These are phyloP conservation scores for Harpalus rufipes DNA, from an alignment of 2,888 invertebrate species.

Conservation along the genomic window DNA sequence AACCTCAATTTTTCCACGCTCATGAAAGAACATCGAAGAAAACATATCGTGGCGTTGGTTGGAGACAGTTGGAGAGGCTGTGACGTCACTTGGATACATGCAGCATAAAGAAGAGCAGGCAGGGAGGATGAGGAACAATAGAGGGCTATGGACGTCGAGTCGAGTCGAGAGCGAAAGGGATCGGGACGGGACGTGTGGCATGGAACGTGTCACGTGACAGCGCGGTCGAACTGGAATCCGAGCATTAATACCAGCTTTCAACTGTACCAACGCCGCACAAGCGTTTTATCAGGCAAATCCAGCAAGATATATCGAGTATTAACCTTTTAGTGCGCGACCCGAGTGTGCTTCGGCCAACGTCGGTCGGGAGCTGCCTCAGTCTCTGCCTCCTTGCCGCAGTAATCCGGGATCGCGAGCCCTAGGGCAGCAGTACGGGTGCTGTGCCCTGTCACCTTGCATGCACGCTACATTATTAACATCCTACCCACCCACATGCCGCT, in stretches of 20 bases:
- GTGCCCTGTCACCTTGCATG: background rate
- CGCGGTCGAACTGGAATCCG: constrained; percentile 32
- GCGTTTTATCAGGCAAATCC: constrained; percentile 65
- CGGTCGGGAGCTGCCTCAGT: background rate
- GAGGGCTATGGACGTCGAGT: background rate
- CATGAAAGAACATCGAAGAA: constrained; percentile 57
- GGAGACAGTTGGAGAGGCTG: constrained; percentile 18
- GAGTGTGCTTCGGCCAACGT: constrained; percentile 21
- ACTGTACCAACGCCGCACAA: constrained; percentile 42
- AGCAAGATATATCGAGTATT: constrained; percentile 66
- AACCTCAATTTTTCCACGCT: constrained; percentile 52
- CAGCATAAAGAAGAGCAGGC: constrained; percentile 31
- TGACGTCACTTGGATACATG: constrained; percentile 23
- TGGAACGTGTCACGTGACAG: constrained; percentile 37
- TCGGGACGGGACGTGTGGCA: background rate
- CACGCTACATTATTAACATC: constrained; percentile 58
- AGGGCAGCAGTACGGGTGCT: background rate
- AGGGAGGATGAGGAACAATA: constrained; percentile 31
- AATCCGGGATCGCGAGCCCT: background rate
- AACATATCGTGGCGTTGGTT: constrained; percentile 10
- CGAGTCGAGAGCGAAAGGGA: constrained; percentile 25
- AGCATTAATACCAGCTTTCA: constrained; percentile 63
- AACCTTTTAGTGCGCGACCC: constrained; percentile 60
- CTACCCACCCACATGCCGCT: background rate
- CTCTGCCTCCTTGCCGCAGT: background rate